These are phyloP conservation scores for Paedocypris sp. DNA, from an alignment of 2,113 vertebrate species.

Conservation along the genomic window DNA sequence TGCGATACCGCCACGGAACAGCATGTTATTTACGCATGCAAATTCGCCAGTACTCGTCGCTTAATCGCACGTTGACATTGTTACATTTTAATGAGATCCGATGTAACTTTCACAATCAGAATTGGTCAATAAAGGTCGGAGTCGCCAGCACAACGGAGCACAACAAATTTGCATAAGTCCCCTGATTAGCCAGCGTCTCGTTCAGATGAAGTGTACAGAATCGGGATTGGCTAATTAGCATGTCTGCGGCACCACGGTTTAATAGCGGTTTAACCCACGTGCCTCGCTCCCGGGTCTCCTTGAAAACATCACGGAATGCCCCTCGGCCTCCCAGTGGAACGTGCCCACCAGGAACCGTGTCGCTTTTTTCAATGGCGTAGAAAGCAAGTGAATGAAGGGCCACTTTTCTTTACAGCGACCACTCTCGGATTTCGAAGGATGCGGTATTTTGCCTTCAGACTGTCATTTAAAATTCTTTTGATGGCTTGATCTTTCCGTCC, in stretches of 20 bases:
- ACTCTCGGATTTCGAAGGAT: no score
- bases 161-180: conserved; percentile 5
- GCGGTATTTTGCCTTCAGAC: no score
- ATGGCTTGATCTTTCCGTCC: no score
- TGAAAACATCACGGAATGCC: no score
- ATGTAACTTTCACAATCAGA: neutral
- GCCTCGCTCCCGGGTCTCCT: neutral
- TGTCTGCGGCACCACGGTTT: neutral
- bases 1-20: neutral
- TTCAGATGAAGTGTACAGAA: neutral
- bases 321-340: no score
- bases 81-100: neutral
- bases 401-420: no score
- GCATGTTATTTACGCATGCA: neutral
- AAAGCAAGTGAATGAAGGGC: no score
- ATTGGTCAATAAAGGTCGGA: neutral
- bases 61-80: neutral
- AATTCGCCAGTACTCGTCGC: neutral
- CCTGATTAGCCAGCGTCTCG: neutral
- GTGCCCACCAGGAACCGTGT: no score
- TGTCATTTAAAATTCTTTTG: no score
- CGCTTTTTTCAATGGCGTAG: no score
- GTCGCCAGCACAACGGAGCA: neutral
- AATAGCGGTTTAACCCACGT: neutral
- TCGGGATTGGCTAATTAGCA: neutral